These are phyloP conservation scores for Mamestra brassicae DNA, from an alignment of 2,888 invertebrate genomes.

Conservation along the genomic window DNA sequence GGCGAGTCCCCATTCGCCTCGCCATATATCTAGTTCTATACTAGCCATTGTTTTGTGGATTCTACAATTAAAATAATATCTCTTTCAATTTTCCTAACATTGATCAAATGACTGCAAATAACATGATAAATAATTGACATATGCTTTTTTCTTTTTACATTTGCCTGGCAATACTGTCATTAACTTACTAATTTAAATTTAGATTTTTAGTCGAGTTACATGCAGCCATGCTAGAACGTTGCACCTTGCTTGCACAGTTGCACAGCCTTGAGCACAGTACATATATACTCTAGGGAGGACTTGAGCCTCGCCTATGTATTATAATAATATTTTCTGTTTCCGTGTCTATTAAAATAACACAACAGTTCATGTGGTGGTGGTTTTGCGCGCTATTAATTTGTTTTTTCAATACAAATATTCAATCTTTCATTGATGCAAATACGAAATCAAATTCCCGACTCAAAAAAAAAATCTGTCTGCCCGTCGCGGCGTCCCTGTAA, in stretches of 20 bases:
- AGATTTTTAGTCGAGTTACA: background rate
- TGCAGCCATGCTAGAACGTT: background rate
- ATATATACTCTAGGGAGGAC: too few species aligned
- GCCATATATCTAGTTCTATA: conserved; percentile 94
- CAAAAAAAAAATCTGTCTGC: background rate
- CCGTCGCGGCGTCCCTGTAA: too few species aligned
- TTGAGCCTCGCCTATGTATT: too few species aligned
- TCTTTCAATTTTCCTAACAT: conserved; percentile 63
- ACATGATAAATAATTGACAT: conserved; percentile 44
- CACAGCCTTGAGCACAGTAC: too few species aligned
- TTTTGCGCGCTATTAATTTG: background rate
- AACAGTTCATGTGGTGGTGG: background rate
- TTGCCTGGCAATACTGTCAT: background rate
- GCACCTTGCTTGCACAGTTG: too few species aligned
- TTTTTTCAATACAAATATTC: background rate
- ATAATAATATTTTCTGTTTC: too few species aligned
- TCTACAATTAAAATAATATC: conserved; percentile 50
- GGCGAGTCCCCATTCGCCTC: conserved; percentile 96
- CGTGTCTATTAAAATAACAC: background rate
- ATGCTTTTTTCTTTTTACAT: conserved; percentile 29
- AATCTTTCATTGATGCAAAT: background rate
- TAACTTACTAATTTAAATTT: too few species aligned
- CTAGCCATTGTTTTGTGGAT: conserved; percentile 78
- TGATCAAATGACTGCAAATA: conserved; percentile 60
- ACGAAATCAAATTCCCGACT: background rate